These are phyloP conservation scores for Eupithecia centaureata DNA, from an alignment of 2,888 invertebrate species.

Conservation along the genomic window DNA sequence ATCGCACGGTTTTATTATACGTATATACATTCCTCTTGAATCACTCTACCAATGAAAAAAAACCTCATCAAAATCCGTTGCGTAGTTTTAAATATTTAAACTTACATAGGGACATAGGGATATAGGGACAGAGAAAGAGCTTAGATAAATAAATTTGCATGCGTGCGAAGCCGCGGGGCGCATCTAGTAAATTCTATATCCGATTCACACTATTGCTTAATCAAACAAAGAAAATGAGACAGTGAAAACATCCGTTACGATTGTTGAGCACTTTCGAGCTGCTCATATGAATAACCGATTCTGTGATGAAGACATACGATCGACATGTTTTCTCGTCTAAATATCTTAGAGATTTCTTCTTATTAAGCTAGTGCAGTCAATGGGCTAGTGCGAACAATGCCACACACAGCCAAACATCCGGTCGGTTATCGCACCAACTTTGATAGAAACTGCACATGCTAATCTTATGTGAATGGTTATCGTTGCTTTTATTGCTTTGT, in stretches of 20 bases:
- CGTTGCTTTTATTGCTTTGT: conserved; percentile 51
- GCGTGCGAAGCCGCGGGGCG: no score
- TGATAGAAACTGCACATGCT: conserved; percentile 60
- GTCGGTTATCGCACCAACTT: conserved; percentile 70
- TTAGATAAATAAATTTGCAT: no score
- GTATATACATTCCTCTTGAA: no score
- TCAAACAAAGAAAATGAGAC: conserved; percentile 55
- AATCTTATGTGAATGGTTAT: conserved; percentile 64
- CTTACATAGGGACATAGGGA: no score
- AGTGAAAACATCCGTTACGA: conserved; percentile 66
- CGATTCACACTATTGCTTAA: conserved; percentile 46
- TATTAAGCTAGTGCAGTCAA: conserved; percentile 45
- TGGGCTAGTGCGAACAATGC: conserved; percentile 67
- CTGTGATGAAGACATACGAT: conserved; percentile 27
- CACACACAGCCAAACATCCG: conserved; percentile 77
- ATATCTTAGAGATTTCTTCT: conserved; percentile 25
- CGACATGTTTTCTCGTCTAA: neutral
- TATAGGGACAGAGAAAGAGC: no score
- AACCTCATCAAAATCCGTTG: no score
- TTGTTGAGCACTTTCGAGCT: conserved; percentile 58
- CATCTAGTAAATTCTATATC: conserved; percentile 13
- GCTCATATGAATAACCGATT: conserved; percentile 57
- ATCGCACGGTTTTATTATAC: no score
- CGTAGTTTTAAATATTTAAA: no score
- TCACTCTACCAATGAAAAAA: no score